Base-by-base conservation (phyloP, 2,888 invertebrate species). In the Holacanthella duospinosa region DNA sequence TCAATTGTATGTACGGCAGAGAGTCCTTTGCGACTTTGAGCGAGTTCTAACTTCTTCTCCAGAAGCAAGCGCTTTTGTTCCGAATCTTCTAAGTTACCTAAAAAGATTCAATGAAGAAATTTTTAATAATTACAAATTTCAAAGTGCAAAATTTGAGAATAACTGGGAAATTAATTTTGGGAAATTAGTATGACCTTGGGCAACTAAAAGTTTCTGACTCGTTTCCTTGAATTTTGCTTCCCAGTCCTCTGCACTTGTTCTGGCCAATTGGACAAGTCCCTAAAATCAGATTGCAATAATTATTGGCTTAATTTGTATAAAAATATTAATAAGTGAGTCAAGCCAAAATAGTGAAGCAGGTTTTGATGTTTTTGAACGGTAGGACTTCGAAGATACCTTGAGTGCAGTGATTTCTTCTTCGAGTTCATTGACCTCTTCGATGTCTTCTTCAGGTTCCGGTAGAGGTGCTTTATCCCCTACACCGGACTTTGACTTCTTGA, bases 61-160 rank as follows among this genome's bases (percentile, higher is more conserved):
- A 92, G 77, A 74, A 85, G 82, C 60, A 85, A 82, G 74, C 89
- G 89, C 77, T 84, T 86, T 74, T 86, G 83, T 76, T 86, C 88
- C 66, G 86, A 82, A 75, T 91, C 90, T 75, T 91, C 91, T 71
- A 89, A 54, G 19, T 65, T 68, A 24, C 61, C 67, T 67, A 29
- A 29, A 61, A 16, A 54, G 48, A 21, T 29, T 19, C 43, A 55
- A 54, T 16, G 27, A 21, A 6, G 29, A 27, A n/a, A n/a, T n/a
- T n/a, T n/a, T n/a, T n/a, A n/a, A n/a, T n/a, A n/a, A n/a, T n/a
- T n/a, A 24, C 21, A 54, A 16, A 16, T 21, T 24, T 9, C 19
- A 21, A 12, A 12, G 21, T 19, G 36, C 54, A 25, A 29, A 24
- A 48, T 60, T 28, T 60, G n/a, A n/a, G 19, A 24, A 54, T 25